phyloP scores from a whole-genome alignment of 1,140 invertebrate genomes.

The Drosophila suzukii region DNA sequence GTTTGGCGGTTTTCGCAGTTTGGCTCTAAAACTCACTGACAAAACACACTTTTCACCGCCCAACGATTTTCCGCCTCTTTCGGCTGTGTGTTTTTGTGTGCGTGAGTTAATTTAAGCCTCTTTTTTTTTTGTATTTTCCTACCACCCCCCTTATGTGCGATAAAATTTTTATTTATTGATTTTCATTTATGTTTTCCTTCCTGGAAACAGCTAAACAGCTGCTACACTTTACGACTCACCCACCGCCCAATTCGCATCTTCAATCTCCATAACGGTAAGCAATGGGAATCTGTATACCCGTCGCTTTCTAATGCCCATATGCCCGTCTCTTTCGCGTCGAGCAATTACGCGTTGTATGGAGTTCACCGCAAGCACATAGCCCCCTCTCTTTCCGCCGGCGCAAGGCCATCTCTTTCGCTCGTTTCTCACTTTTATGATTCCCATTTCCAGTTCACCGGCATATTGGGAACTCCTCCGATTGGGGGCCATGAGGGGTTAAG shows the following conservation, averaged over 20 bases:
- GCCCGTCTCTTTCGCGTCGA: slow-evolving; percentile 5
- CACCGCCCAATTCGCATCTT: slow-evolving; percentile 40
- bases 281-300: slow-evolving; percentile 17
- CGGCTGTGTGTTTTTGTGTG: slow-evolving; percentile 12
- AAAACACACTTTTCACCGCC: neutral
- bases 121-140: neutral
- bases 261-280: slow-evolving; percentile 58
- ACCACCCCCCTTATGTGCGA: slow-evolving; percentile 20
- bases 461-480: slow-evolving; percentile 24
- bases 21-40: slow-evolving; percentile 30
- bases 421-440: slow-evolving; percentile 40
- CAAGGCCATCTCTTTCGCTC: slow-evolving; percentile 1
- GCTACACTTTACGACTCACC: slow-evolving; percentile 58
- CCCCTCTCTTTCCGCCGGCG: neutral
- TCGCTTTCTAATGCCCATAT: slow-evolving; percentile 1
- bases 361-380: slow-evolving; percentile 35
- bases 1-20: slow-evolving; percentile 61
- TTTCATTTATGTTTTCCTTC: slow-evolving; percentile 73
- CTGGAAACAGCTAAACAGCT: slow-evolving; percentile 78
- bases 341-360: slow-evolving; percentile 43
- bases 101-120: slow-evolving; percentile 51
- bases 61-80: slow-evolving; percentile 5
- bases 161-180: slow-evolving; percentile 80
- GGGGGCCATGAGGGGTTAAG: slow-evolving; percentile 4
- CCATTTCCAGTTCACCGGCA: slow-evolving; percentile 21